Conservation (phyloP, 92 coral and sea anemone genomes). For the Umimayanthus kanabou region DNA sequence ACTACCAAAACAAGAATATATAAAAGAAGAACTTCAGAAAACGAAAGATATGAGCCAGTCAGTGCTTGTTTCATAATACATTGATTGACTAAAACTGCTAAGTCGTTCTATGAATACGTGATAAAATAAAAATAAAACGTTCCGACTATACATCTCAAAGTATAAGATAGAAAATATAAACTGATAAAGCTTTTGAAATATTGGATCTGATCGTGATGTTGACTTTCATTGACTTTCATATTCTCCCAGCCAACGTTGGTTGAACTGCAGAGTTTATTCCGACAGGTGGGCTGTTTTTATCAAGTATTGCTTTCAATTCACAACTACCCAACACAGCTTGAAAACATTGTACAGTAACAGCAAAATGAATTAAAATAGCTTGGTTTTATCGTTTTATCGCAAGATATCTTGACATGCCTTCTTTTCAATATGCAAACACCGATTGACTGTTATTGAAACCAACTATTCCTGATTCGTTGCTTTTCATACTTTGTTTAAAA, state of each 20-base stretch:
- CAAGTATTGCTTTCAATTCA: constrained; percentile 10
- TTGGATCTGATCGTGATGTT: not conserved
- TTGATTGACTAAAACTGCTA: too few species aligned
- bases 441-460: not conserved
- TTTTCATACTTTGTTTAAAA: not conserved
- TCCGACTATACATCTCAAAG: not conserved
- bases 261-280: not conserved
- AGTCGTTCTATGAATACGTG: not conserved
- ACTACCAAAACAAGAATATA: too few species aligned
- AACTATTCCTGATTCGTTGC: not conserved
- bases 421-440: constrained; percentile 15
- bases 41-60: too few species aligned
- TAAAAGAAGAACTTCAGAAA: too few species aligned
- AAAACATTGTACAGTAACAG: not conserved
- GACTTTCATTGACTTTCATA: too few species aligned
- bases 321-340: constrained; percentile 1
- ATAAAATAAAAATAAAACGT: not conserved
- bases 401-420: not conserved
- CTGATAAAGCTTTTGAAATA: not conserved
- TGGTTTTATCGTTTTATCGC: not conserved
- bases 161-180: not conserved
- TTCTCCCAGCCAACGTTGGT: not conserved
- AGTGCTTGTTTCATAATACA: too few species aligned
- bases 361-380: not conserved
- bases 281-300: not conserved